phyloP scores from a whole-genome alignment of 2,888 invertebrate genomes.

The Elysia crispata region DNA sequence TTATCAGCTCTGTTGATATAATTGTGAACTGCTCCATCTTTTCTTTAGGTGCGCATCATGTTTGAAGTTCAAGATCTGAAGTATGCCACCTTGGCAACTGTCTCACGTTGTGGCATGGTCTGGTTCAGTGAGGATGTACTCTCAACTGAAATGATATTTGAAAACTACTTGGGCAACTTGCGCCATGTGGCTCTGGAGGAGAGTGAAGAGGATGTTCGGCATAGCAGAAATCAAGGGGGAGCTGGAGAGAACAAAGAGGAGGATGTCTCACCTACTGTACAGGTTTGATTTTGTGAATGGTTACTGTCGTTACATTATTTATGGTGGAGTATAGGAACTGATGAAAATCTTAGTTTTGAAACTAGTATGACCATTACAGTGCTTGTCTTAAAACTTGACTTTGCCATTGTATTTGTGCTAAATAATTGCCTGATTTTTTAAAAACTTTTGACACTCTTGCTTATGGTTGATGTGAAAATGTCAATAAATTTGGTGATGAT shows the following conservation, averaged over 20 bases:
- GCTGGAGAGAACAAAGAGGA: conserved; percentile 63
- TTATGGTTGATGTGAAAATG: no score
- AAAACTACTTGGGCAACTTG: conserved; percentile 93
- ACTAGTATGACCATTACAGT: neutral
- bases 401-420: no score
- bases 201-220: conserved; percentile 70
- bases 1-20: no score
- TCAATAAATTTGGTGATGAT: no score
- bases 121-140: conserved; percentile 99
- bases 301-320: no score
- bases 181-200: conserved; percentile 80
- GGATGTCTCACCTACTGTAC: conserved; percentile 70
- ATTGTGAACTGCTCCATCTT: conserved; percentile 1
- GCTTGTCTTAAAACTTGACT: no score
- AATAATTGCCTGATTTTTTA: no score
- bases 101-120: conserved; percentile 99
- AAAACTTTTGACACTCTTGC: no score
- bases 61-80: conserved; percentile 94
- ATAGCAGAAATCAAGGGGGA: conserved; percentile 51
- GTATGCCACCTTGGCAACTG: conserved; percentile 98
- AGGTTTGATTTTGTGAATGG: conserved; percentile 61
- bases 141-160: conserved; percentile 98
- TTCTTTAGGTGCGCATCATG: conserved; percentile 78
- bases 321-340: no score
- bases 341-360: neutral